Evolutionary conservation across 2,888 invertebrate genomes (phyloP), one percentile per base, ranked within the genome.

Genomic region (Ophion costatus): DNA sequence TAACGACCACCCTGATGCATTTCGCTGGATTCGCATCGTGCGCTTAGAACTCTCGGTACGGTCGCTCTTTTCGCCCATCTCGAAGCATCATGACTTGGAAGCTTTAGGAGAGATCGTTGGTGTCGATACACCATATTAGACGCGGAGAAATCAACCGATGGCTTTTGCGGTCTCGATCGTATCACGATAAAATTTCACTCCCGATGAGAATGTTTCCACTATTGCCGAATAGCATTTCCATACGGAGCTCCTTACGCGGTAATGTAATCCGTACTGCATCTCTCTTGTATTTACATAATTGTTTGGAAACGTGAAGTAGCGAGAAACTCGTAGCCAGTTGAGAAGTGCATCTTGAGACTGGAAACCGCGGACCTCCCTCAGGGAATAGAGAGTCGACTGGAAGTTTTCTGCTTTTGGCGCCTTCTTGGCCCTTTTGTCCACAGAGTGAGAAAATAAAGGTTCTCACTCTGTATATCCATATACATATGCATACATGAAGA

Each of bases 1-100:
- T 92, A 86, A 83, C 88, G 88, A 88, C 88, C 88, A 88, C 88
- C 88, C 88, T 87, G 87, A 83, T 85, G 85, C 83, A 85, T 83
- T 84, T 81, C 63, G 61, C 73, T 80, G 80, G 64, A 77, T 42
- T 82, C 67, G 80, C 56, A 71, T 73, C 73, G 76, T 80, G 56
- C 82, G 82, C 69, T 86, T 83, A 80, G 84, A 88, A 85, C 63
- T 84, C 80, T 78, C 73, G 51, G 77, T 63, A 33, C 74, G 42
- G 71, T 83, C 66, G 14, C 64, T 74, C 33, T 51, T 57, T 0
- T 57, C 33, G 42, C 20, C 74, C 77, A 77, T 63, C 24, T 85
- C 61, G 64, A 56, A 74, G 64, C 64, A 82, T 85, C 82, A 82
- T 85, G 85, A 82, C 82, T 82, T 69, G 82, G 71, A 57, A 82